Evolutionary conservation across 2,888 invertebrate species (phyloP).

Genomic region (Diplolepis rosae): DNA sequence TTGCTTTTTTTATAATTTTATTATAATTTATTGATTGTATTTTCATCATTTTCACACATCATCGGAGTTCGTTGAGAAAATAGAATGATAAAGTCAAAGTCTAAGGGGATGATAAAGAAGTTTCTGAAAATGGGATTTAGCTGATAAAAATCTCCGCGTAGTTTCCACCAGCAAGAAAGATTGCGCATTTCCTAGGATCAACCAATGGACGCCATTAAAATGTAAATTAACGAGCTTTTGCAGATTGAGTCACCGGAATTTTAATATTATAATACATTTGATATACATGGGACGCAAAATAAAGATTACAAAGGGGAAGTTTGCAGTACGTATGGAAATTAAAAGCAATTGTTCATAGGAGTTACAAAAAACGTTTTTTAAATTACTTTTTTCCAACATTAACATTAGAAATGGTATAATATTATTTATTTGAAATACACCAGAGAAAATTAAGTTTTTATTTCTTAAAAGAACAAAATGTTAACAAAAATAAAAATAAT

Average conservation of each 20-base stretch:
- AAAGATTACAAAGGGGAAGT: constrained; percentile 48
- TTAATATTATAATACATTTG: constrained; percentile 64
- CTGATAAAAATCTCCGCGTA: neutral
- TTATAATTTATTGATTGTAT: neutral
- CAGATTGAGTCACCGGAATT: constrained; percentile 61
- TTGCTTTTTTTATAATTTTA: neutral
- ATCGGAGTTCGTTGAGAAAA: neutral
- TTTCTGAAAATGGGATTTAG: neutral
- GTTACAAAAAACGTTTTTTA: neutral
- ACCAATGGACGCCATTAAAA: constrained; percentile 56
- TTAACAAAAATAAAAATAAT: too few species aligned
- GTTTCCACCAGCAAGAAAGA: neutral
- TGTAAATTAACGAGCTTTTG: constrained; percentile 61
- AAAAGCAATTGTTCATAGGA: constrained; percentile 54
- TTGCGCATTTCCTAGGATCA: neutral
- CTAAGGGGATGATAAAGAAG: neutral
- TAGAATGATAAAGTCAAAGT: neutral
- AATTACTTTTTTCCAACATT: too few species aligned
- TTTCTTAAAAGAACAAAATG: too few species aligned
- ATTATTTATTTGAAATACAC: too few species aligned
- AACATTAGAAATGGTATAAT: too few species aligned
- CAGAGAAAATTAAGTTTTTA: too few species aligned
- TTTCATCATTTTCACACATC: neutral
- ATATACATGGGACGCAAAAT: constrained; percentile 44
- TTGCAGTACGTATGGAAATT: constrained; percentile 70